Percentiles rank a stretch among this genome's conserved stretches.
phyloP scores from a whole-genome alignment of 2,888 invertebrate genomes.

The Sclerodermus sp. region DNA sequence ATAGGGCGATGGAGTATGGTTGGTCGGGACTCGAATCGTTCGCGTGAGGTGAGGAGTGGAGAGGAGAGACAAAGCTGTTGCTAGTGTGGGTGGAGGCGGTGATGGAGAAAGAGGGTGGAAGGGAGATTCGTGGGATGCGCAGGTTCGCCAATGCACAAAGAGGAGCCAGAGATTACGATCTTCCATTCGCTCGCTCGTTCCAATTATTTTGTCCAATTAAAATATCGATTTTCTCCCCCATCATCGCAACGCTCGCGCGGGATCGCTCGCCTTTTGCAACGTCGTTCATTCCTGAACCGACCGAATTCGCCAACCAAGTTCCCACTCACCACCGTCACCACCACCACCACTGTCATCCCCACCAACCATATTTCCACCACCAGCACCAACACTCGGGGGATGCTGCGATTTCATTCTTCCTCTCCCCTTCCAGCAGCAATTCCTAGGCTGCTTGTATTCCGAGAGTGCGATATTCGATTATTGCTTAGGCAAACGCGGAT shows the following conservation, averaged over 20 bases:
- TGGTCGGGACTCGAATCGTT: no score
- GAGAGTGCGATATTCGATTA: constrained; percentile 49
- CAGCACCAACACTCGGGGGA: no score
- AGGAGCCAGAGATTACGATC: constrained; percentile 52
- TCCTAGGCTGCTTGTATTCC: constrained; percentile 6
- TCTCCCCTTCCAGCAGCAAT: constrained; percentile 18
- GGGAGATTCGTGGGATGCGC: no score
- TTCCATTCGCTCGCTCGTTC: constrained; percentile 56
- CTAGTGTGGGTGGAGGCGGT: no score
- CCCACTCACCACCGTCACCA: constrained; percentile 55
- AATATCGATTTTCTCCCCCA: constrained; percentile 54
- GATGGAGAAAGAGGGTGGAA: no score
- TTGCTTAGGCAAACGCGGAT: constrained; percentile 36
- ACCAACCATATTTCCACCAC: constrained; percentile 1
- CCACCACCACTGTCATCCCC: constrained; percentile 5
- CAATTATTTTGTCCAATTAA: constrained; percentile 59
- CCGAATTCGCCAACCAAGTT: constrained; percentile 15
- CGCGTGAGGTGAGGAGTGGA: constrained; percentile 12
- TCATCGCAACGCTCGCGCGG: constrained; percentile 58
- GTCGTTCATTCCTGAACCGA: constrained; percentile 6
- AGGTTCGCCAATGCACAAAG: constrained; percentile 41
- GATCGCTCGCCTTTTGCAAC: constrained; percentile 45
- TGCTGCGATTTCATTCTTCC: constrained; percentile 14
- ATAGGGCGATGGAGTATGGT: no score
- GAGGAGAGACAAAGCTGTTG: constrained; percentile 1